Evolutionary conservation across 2,797 vertebrate genomes (phyloP), one percentile per base, ranked within the genome.

Genomic region (Enteromius afrohamiltoni): DNA sequence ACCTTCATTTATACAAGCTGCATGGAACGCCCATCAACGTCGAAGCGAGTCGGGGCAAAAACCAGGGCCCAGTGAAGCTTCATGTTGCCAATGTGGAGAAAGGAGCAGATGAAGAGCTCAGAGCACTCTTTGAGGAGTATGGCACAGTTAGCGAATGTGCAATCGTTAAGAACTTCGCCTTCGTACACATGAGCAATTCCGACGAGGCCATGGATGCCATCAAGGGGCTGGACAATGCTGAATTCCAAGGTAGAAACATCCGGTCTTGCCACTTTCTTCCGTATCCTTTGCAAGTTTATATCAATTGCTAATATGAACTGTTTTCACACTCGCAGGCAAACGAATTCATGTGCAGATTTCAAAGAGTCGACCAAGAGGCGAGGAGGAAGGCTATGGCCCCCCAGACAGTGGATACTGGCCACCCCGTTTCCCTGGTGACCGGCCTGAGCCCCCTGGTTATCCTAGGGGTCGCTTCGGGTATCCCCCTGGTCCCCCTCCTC

Each of bases 301-400:
- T 77, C 3, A 9, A 29, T 42, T 26, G 31, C 0, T 53, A 11
- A 45, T 4, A 13, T 77, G 16, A 4, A 68, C n/a, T 7, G 13
- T 7, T 69, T 89, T 69, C 51, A 85, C 6, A 86, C 81, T 89
- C 88, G 83, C 88, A 98, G 97, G 96, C 85, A 98, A 98, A 92
- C 91, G 95, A 92, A 98, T 98, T 93, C 96, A 98, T 34, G 97
- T 98, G 91, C 97, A 98, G 90, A 90, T 98, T 84, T 98, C 97
- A 83, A 98, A 97, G 88, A 98, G 97, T 90, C 95, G 96, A 82
- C 96, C 97, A 42, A 93, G 96, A 90, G 96, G 96, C 83, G 92
- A 80, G 0, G 96, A 96, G 17, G 96, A 97, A 87, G 95, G 89
- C 1, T 94, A 93, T 80, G 92, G 91, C 55, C 93, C 92, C 1